A percentile compares a stretch with the other conserved stretches of the same genome.
phyloP scores from a whole-genome alignment of 2,113 vertebrate species.

The Peromyscus californicus region DNA sequence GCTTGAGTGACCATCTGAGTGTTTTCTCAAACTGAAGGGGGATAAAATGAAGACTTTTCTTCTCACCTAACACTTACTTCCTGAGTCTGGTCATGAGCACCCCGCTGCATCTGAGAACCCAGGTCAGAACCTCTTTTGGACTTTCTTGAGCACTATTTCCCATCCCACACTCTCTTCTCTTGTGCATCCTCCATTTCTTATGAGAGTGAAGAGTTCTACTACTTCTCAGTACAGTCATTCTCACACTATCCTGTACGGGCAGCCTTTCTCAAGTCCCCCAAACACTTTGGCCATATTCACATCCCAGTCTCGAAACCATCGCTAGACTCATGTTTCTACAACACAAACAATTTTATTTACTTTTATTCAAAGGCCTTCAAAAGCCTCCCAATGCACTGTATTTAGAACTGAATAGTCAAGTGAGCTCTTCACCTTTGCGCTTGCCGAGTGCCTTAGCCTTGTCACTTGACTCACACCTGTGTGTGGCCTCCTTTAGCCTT shows the following conservation, averaged over 20 bases:
- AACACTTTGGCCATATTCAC: not conserved
- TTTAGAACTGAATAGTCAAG: not conserved
- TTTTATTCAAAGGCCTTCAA: not conserved
- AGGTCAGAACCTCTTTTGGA: not conserved
- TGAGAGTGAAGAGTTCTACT: not conserved
- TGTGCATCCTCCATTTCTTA: not conserved
- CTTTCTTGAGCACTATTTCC: not conserved
- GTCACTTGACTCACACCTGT: not conserved
- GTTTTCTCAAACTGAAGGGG: not conserved
- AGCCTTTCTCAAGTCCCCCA: not conserved
- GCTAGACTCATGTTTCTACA: not conserved
- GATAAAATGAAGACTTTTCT: not conserved
- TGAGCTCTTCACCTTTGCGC: not conserved
- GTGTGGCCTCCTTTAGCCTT: not conserved
- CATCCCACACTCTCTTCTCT: not conserved
- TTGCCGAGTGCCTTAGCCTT: not conserved
- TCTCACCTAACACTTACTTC: not conserved
- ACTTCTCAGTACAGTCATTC: not conserved
- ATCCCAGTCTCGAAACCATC: not conserved
- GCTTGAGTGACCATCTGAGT: not conserved
- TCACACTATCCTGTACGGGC: not conserved
- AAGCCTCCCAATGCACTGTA: not conserved
- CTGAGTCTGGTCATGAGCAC: fast-evolving
- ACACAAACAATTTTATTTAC: not conserved
- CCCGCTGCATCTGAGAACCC: not conserved